Base-by-base conservation (phyloP, 2,797 vertebrate species). In the Okamejei kenojei region DNA sequence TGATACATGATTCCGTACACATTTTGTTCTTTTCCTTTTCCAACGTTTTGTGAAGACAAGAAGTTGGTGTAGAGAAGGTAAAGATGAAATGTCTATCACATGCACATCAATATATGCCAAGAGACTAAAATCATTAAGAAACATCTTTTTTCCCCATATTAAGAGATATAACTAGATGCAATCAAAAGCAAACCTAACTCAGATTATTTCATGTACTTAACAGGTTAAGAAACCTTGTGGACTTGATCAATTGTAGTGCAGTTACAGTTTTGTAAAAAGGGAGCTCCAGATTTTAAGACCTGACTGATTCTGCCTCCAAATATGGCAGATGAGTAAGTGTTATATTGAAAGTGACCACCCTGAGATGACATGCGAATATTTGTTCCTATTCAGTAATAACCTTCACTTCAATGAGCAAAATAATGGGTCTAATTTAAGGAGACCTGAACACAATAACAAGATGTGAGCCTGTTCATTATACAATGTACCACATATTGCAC, bases 111-210 rank as follows among this genome's bases (percentile, higher is more conserved):
- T 63, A 86, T 86, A 29, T 19, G 58, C 54, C 82, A 86, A 65
- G n/a, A 32, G 84, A 88, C n/a, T 88, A n/a, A 88, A 88, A 88
- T n/a, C 5, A 88, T 88, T 88, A 65, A 65, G 29, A 65, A 45
- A 45, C 45, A 4, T 45, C 2, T 2, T 45, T 21, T 65, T 84
- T 29, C 61, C 8, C 29, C 15, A 29, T 45, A 10, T 7, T 35
- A 68, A 32, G 84, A 61, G 68, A 68, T 7, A 35, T 68, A 88
- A 88, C 29, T 35, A 11, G 61, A 68, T 65, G 21, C n/a, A 65
- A 15, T 35, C 84, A 88, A 1, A 35, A 68, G 11, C 63, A 35
- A 58, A 88, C 21, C 29, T 32, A 2, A 68, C 15, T 15, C 63
- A 1, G 61, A 65, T 63, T 63, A 73, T 73, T 73, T 73, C 71